Conservation (phyloP, 2,888 invertebrate genomes). For the Macrosoma leucophasiata region DNA sequence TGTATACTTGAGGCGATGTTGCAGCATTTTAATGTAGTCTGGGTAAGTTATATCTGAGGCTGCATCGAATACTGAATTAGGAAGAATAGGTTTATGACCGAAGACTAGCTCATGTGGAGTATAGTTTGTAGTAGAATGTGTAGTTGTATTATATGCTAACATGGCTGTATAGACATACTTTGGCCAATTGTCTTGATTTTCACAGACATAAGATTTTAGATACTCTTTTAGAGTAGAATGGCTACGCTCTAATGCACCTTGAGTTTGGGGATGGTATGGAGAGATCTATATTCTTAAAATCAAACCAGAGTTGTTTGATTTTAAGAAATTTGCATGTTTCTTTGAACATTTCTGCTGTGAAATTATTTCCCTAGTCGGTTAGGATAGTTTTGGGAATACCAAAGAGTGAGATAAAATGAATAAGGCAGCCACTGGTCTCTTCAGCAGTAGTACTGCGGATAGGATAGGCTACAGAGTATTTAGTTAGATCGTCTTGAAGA, state of each 20-base stretch:
- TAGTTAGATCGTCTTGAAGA: conserved; percentile 21
- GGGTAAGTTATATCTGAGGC: conserved; percentile 5
- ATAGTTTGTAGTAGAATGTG: conserved; percentile 35
- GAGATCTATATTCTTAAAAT: conserved; percentile 11
- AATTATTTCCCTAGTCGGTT: conserved; percentile 22
- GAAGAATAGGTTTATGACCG: conserved; percentile 34
- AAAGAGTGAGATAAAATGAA: conserved; percentile 25
- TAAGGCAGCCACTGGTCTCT: conserved; percentile 19
- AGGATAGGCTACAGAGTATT: conserved; percentile 20
- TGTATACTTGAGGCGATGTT: conserved; percentile 28
- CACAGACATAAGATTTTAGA: conserved; percentile 33
- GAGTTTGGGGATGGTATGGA: conserved; percentile 20
- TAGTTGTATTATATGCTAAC: conserved; percentile 33
- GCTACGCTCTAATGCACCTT: conserved; percentile 25
- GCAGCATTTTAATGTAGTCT: conserved; percentile 27
- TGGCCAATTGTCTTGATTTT: conserved; percentile 34
- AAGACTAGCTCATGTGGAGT: conserved; percentile 40
- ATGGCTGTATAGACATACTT: conserved; percentile 31
- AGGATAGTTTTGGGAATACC: conserved; percentile 25
- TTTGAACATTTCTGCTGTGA: conserved; percentile 14
- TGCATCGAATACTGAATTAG: conserved; percentile 27
- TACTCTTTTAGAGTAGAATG: conserved; percentile 32
- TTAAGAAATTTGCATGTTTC: conserved; percentile 10
- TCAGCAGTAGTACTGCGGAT: conserved; percentile 20
- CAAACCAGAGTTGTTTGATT: conserved; percentile 15